These are phyloP conservation scores for Aphis gossypii DNA, from an alignment of 1,140 invertebrate species.

Conservation along the genomic window DNA sequence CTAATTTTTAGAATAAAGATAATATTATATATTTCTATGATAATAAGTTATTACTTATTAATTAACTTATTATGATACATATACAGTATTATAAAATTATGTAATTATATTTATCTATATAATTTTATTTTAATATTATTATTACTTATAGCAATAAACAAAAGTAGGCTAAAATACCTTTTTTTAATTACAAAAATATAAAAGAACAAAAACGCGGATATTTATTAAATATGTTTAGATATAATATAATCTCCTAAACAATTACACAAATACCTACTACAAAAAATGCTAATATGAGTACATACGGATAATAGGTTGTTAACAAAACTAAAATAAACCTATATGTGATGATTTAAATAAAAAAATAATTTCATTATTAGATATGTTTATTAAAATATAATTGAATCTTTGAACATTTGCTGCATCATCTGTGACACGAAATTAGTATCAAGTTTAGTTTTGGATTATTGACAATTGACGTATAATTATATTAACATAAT, in stretches of 20 bases:
- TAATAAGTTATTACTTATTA: neutral
- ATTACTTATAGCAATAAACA: neutral
- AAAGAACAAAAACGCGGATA: neutral
- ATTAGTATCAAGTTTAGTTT: neutral
- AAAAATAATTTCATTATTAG: neutral
- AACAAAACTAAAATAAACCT: neutral
- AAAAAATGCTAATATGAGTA: neutral
- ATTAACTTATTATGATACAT: too few relatives aligned
- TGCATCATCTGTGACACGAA: neutral
- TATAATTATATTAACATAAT: too few relatives aligned
- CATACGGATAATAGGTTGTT: neutral
- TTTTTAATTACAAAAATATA: neutral
- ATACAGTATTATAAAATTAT: too few relatives aligned
- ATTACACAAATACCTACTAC: neutral
- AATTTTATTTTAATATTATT: neutral
- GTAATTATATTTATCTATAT: too few relatives aligned
- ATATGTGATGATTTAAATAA: neutral
- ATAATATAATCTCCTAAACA: neutral
- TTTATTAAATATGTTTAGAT: neutral
- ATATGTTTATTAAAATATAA: neutral
- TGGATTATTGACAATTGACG: neutral
- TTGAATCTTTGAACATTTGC: neutral
- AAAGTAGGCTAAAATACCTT: neutral
- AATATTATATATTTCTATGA: neutral
- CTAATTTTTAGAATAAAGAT: neutral